Evolutionary conservation across 2,797 vertebrate species (phyloP).

Genomic region (Eidolon dupreanum): DNA sequence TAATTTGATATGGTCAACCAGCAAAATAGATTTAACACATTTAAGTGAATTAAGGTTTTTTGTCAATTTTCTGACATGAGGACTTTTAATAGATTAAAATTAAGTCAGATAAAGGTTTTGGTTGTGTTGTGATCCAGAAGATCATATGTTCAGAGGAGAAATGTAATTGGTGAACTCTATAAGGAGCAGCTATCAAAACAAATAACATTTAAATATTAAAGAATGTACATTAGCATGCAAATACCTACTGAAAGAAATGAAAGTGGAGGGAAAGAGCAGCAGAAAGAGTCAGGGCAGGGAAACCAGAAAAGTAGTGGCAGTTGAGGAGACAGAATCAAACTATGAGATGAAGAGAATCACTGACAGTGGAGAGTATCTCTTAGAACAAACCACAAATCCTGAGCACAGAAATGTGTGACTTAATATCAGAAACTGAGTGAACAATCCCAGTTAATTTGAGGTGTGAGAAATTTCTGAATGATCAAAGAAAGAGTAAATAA

Average conservation of each 20-base stretch:
- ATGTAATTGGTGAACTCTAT: not conserved
- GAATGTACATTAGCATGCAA: not conserved
- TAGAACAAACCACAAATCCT: not conserved
- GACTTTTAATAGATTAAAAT: not conserved
- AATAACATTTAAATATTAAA: not conserved
- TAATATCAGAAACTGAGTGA: not conserved
- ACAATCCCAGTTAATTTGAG: not conserved
- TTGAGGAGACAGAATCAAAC: not conserved
- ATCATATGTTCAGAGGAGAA: not conserved
- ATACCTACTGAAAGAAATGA: not conserved
- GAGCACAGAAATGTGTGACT: not conserved
- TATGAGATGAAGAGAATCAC: not conserved
- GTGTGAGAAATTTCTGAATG: not conserved
- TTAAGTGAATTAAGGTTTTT: not conserved
- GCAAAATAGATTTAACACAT: not conserved
- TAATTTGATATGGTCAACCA: not conserved
- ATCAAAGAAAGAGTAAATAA: not conserved
- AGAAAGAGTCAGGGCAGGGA: not conserved
- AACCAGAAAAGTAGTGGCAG: not conserved
- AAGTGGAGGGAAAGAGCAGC: not conserved
- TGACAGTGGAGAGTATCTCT: not conserved
- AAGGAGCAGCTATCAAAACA: not conserved
- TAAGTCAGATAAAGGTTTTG: not conserved
- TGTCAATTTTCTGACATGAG: not conserved
- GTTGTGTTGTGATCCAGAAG: not conserved